These are phyloP conservation scores for Pelecanus crispus DNA, from an alignment of 2,113 vertebrate species.

Conservation along the genomic window DNA sequence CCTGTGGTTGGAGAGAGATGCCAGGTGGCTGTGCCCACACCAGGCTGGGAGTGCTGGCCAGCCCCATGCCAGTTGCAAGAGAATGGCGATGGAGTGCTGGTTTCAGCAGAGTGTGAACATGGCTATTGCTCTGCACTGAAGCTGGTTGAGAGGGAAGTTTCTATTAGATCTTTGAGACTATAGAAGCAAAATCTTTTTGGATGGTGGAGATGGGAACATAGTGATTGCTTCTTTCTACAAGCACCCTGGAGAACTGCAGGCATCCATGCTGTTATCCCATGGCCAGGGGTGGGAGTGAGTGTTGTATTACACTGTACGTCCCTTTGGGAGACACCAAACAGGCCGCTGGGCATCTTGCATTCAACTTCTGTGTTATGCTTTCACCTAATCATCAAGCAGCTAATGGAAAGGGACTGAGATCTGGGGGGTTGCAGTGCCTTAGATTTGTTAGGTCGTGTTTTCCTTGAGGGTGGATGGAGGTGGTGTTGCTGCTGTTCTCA, in stretches of 20 bases:
- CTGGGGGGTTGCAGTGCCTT: too few species aligned
- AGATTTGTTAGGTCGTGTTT: background rate
- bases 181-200: background rate
- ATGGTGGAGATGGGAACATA: background rate
- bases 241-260: background rate
- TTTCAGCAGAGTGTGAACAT: accelerated
- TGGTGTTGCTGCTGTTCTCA: background rate
- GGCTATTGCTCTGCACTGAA: background rate
- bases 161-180: background rate
- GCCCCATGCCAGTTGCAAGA: accelerated
- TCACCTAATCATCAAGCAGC: background rate
- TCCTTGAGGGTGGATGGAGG: background rate
- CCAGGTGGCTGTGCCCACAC: background rate
- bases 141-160: background rate
- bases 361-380: background rate
- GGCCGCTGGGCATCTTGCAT: background rate
- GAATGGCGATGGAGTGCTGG: background rate
- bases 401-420: background rate
- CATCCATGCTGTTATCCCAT: accelerated
- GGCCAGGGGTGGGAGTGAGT: background rate
- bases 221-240: background rate
- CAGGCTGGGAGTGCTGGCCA: background rate
- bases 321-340: background rate
- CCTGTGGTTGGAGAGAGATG: background rate
- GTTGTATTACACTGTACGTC: background rate